Evolutionary conservation across 2,113 vertebrate species (phyloP).

Genomic region (Pyrgilauda ruficollis): DNA sequence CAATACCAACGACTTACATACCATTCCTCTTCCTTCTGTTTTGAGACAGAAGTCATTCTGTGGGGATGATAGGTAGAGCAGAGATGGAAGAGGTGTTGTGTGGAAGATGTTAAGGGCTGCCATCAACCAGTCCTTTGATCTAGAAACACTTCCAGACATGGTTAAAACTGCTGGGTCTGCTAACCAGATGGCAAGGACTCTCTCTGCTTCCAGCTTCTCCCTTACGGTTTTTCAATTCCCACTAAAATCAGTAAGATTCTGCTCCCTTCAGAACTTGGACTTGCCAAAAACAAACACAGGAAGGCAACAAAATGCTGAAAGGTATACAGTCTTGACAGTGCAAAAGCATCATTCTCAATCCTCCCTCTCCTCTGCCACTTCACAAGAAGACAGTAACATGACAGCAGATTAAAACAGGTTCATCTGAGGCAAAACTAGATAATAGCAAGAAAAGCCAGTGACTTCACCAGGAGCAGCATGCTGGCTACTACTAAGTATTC

Average conservation of each 20-base stretch:
- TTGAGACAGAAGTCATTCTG: background rate
- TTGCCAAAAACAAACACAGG: background rate
- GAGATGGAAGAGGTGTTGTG: background rate
- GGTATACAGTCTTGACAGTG: background rate
- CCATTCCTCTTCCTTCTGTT: background rate
- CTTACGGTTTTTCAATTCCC: background rate
- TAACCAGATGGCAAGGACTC: constrained; percentile 7
- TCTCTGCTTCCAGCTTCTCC: background rate
- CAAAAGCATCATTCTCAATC: background rate
- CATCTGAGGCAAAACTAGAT: background rate
- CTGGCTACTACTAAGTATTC: background rate
- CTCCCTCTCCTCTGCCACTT: background rate
- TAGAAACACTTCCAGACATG: constrained; percentile 22
- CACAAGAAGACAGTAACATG: background rate
- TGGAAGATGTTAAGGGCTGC: constrained; percentile 14
- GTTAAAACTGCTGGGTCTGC: constrained; percentile 1
- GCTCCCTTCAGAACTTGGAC: background rate
- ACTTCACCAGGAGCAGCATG: background rate
- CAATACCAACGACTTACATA: background rate
- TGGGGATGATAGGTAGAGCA: background rate
- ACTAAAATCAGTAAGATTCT: background rate
- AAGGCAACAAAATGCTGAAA: background rate
- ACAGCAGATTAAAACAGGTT: background rate
- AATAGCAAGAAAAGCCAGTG: background rate
- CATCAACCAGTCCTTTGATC: constrained; percentile 28